Percentiles rank a stretch among this genome's conserved stretches.
Conservation (phyloP, 1,140 invertebrate species). For the Ceratosolen fusciceps region DNA sequence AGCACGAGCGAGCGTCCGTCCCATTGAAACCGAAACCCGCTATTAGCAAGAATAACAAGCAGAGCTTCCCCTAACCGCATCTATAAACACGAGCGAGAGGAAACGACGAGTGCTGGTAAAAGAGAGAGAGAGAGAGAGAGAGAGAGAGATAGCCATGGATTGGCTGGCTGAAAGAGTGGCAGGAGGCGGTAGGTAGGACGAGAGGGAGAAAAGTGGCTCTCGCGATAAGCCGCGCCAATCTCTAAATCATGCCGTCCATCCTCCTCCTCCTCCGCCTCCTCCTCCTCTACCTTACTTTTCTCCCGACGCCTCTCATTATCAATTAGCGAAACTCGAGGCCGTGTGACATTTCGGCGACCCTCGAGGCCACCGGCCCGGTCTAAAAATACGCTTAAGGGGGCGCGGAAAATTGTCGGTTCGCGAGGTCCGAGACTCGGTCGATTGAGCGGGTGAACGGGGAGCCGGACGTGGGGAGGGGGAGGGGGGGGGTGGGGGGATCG, state of each 20-base stretch:
- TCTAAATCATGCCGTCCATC: constrained; percentile 5
- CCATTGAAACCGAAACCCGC: constrained; percentile 37
- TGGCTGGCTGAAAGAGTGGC: too few relatives aligned
- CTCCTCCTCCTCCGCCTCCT: too few relatives aligned
- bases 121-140: too few relatives aligned
- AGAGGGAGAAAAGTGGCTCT: too few relatives aligned
- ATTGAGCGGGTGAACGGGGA: too few relatives aligned
- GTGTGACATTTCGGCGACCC: neutral
- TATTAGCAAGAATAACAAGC: constrained; percentile 44
- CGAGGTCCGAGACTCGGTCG: too few relatives aligned
- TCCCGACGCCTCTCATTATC: constrained; percentile 9
- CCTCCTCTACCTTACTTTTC: too few relatives aligned
- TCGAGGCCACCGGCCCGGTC: too few relatives aligned
- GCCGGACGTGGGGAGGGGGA: too few relatives aligned
- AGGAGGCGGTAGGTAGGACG: too few relatives aligned
- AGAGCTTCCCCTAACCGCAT: constrained; percentile 28
- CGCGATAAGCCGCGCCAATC: too few relatives aligned
- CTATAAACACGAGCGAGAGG: constrained; percentile 19
- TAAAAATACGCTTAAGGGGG: neutral
- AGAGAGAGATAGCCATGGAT: neutral
- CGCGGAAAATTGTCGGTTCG: neutral
- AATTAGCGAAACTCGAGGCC: neutral
- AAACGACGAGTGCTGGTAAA: neutral
- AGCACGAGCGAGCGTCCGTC: neutral
- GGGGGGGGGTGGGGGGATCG: too few relatives aligned